These are phyloP conservation scores for Peromyscus polionotus DNA, from an alignment of 2,113 vertebrate species.

Conservation along the genomic window DNA sequence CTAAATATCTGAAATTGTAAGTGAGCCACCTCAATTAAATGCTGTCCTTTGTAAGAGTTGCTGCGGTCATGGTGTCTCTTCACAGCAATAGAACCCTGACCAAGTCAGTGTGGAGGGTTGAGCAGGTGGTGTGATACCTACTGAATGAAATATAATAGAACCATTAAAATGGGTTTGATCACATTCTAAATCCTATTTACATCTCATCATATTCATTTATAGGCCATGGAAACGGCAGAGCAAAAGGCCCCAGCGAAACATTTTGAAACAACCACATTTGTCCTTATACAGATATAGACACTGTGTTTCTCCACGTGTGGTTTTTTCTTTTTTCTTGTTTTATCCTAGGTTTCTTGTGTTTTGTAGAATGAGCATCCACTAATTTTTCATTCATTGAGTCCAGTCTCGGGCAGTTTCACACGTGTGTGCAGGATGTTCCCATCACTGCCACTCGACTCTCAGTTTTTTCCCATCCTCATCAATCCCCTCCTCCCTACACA, in stretches of 20 bases:
- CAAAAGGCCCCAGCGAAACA: background rate
- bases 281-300: background rate
- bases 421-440: background rate
- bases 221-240: background rate
- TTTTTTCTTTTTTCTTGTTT: background rate
- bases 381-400: background rate
- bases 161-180: background rate
- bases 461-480: too few relatives aligned
- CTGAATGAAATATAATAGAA: background rate
- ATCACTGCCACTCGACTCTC: too few relatives aligned
- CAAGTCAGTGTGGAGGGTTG: background rate
- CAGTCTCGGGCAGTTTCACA: background rate
- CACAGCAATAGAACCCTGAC: background rate
- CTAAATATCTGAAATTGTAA: background rate
- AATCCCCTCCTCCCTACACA: background rate
- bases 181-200: background rate
- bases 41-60: background rate
- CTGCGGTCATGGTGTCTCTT: background rate
- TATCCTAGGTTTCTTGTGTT: constrained; percentile 15
- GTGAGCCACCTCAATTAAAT: background rate
- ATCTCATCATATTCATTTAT: background rate
- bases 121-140: background rate
- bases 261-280: background rate
- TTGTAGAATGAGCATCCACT: background rate
- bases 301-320: background rate